Evolutionary conservation across 2,888 invertebrate genomes (phyloP).

Genomic region (Microchrysa polita): DNA sequence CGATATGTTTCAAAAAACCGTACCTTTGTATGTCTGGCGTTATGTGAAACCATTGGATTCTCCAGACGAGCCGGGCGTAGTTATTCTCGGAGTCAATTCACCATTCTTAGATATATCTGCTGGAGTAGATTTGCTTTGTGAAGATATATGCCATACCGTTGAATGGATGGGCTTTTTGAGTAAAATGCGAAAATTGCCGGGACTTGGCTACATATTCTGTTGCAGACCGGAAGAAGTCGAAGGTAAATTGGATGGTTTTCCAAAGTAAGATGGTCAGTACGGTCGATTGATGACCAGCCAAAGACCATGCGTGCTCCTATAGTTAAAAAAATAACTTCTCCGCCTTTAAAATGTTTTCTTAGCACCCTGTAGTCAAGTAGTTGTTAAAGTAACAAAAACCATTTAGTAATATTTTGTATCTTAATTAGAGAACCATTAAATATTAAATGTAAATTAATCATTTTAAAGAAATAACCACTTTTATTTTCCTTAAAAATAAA

Average conservation of each 20-base stretch:
- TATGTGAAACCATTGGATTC: not conserved
- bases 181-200: not conserved
- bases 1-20: not conserved
- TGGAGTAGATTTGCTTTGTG: not conserved
- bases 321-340: no score
- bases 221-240: constrained; percentile 15
- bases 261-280: no score
- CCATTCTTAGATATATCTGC: constrained; percentile 19
- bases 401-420: no score
- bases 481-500: no score
- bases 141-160: constrained; percentile 23
- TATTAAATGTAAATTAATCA: no score
- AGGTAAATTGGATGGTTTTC: constrained; percentile 18
- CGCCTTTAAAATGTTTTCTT: no score
- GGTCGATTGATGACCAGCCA: no score
- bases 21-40: constrained; percentile 34
- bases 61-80: not conserved
- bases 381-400: no score
- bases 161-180: constrained; percentile 3
- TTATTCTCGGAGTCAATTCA: constrained; percentile 34
- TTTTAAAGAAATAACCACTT: no score
- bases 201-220: constrained; percentile 34
- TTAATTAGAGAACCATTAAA: no score
- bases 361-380: no score
- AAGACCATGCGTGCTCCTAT: no score